These are phyloP conservation scores for Acrocyrtus sp. DNA, from an alignment of 2,888 invertebrate species.

Conservation along the genomic window DNA sequence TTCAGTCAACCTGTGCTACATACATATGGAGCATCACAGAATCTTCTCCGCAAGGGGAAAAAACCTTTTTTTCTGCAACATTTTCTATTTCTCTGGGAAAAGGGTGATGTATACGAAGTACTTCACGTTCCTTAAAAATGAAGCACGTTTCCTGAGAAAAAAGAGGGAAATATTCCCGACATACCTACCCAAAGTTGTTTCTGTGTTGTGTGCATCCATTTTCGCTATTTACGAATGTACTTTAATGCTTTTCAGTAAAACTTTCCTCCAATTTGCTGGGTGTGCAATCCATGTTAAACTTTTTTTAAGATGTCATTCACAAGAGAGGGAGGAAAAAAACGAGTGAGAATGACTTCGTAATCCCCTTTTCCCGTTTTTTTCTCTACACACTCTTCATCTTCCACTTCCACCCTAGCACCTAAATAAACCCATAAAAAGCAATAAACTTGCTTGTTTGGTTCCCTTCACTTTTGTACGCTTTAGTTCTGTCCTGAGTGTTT, in stretches of 20 bases:
- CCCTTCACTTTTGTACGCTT: neutral
- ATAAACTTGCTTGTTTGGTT: neutral
- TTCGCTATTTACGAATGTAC: too few species aligned
- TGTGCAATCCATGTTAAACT: neutral
- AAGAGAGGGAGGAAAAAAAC: neutral
- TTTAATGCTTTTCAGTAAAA: too few species aligned
- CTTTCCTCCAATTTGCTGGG: neutral
- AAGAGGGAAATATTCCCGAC: constrained; percentile 23
- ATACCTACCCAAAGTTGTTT: neutral
- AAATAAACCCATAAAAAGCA: neutral
- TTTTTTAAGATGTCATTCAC: neutral
- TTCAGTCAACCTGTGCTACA: neutral
- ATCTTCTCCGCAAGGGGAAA: neutral
- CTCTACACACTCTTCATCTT: too few species aligned
- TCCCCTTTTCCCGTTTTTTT: neutral
- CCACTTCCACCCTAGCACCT: neutral
- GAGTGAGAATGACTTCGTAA: neutral
- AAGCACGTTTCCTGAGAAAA: constrained; percentile 46
- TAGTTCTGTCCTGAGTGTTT: too few species aligned
- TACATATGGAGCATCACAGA: too few species aligned
- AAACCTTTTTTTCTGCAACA: constrained; percentile 1
- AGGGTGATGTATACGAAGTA: neutral
- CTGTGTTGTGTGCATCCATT: neutral
- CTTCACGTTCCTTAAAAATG: constrained; percentile 25
- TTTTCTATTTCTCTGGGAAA: neutral